Evolutionary conservation across 2,888 invertebrate genomes (phyloP).

Genomic region (Diarsia dahlii): DNA sequence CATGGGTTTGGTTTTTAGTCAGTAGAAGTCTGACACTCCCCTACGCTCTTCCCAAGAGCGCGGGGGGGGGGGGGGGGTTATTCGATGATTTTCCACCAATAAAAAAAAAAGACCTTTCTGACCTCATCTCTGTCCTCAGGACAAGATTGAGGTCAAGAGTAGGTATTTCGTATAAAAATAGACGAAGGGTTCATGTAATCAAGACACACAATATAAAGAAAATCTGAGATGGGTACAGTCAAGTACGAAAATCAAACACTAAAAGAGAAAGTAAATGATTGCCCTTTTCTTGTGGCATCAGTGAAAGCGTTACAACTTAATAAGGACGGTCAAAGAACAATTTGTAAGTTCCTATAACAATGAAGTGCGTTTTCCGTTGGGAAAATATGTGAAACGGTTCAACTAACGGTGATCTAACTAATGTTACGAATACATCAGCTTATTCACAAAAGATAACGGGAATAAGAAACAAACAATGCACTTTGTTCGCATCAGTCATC

Average conservation of each 20-base stretch:
- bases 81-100: no score
- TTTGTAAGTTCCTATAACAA: conserved; percentile 9
- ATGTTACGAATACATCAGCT: conserved; percentile 30
- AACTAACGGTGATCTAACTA: conserved; percentile 18
- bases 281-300: not conserved
- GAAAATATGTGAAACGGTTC: conserved; percentile 16
- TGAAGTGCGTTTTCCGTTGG: conserved; percentile 13
- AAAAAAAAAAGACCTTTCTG: not conserved
- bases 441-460: conserved; percentile 54
- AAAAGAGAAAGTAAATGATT: not conserved
- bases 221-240: not conserved
- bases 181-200: not conserved
- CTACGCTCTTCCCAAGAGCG: no score
- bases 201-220: conserved; percentile 1
- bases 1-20: no score
- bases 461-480: conserved; percentile 36
- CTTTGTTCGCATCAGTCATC: conserved; percentile 21
- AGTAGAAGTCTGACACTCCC: no score
- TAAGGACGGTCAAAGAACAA: not conserved
- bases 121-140: no score
- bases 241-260: not conserved
- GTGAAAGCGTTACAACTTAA: conserved; percentile 30
- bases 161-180: no score
- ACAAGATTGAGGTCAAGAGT: no score
- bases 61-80: no score